Evolutionary conservation across 2,888 invertebrate species (phyloP), one percentile per base, ranked within the genome.

Genomic region (Tenthredo notha): DNA sequence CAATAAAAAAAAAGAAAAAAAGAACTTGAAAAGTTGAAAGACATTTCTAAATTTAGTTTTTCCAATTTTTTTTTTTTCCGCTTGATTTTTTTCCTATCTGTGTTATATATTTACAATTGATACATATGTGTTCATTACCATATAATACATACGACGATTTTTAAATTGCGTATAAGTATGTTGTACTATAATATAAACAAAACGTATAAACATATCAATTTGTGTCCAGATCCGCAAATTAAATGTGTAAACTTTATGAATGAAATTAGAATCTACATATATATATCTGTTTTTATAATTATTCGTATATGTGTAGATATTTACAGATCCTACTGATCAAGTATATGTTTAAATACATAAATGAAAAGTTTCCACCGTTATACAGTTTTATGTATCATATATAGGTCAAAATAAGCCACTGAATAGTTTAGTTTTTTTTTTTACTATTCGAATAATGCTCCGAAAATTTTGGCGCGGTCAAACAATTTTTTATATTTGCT

Each of bases 141-240:
- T 61, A 4, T 33, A 33, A 33, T 10, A 61, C 29, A 67, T 67
- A 29, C 67, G 6, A 33, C 33, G 25, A 67, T 67, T 33, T 1
- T 1, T 33, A 33, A 67, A 67, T 67, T 18, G 12, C 12, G 29
- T 67, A 15, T 33, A 33, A 5, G 7, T 33, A 12, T 12, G 29
- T 25, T 33, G 15, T 67, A 67, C 67, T 67, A 67, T 33, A 67
- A 67, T 25, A 33, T 15, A 33, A 67, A 67, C 33, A 67, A 67
- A 67, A 33, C 33, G 33, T 67, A 29, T 67, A 33, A 67, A 67
- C 33, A 33, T 25, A 18, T 29, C 29, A 15, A 67, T 67, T 29
- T 33, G 67, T 33, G 67, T 33, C 67, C 67, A 33, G 67, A 67
- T 67, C 67, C 29, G 67, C 67, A 67, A 67, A 67, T 67, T 29